phyloP scores from a whole-genome alignment of 2,888 invertebrate genomes.

The Pristionchus japonicus region DNA sequence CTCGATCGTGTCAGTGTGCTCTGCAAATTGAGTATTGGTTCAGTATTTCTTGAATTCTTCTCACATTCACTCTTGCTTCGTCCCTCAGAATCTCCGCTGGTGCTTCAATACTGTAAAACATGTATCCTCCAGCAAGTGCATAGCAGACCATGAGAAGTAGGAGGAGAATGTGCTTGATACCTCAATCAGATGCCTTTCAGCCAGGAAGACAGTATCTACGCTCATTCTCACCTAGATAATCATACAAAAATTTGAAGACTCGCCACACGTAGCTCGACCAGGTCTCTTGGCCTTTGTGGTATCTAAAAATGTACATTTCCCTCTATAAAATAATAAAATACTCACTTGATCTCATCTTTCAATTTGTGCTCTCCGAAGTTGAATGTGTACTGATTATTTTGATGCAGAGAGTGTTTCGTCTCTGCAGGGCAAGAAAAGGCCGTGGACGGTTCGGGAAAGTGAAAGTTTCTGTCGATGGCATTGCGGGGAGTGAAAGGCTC shows the following conservation, averaged over 20 bases:
- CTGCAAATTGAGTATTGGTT: no score
- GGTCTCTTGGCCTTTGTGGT: slow-evolving; percentile 27
- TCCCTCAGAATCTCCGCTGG: slow-evolving; percentile 42
- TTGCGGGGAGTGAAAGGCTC: slow-evolving; percentile 42
- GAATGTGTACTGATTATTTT: slow-evolving; percentile 31
- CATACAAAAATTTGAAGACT: slow-evolving; percentile 42
- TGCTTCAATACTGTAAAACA: slow-evolving; percentile 52
- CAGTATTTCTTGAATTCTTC: neutral
- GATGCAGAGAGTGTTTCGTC: slow-evolving; percentile 4
- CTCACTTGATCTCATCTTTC: slow-evolving; percentile 55
- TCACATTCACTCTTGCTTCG: neutral
- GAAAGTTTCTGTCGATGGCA: slow-evolving; percentile 9
- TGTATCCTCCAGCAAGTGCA: slow-evolving; percentile 52
- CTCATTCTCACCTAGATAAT: slow-evolving; percentile 17
- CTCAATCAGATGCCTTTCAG: no score
- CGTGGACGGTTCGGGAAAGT: slow-evolving; percentile 32
- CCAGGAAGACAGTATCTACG: no score
- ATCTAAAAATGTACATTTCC: neutral
- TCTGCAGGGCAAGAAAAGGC: slow-evolving; percentile 43
- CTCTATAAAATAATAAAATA: neutral
- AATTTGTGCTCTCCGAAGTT: slow-evolving; percentile 51
- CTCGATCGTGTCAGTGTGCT: neutral
- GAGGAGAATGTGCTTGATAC: slow-evolving; percentile 50
- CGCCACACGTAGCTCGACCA: slow-evolving; percentile 36
- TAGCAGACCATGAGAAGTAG: slow-evolving; percentile 49